Conservation (phyloP, 2,113 vertebrate genomes). For the Gymnobelideus leadbeateri region DNA sequence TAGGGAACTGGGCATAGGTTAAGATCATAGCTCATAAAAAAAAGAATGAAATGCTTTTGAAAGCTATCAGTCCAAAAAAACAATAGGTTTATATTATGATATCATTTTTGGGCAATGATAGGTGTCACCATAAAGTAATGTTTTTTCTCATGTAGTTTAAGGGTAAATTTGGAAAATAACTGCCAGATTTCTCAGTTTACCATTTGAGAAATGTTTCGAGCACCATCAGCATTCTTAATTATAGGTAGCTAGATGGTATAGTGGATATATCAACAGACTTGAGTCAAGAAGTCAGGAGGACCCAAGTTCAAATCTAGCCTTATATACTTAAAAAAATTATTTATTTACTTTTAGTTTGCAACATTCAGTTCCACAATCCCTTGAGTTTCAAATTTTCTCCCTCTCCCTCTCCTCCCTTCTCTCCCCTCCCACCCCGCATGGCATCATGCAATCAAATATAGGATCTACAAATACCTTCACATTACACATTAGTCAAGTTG, state of each 20-base stretch:
- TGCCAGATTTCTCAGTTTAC: not conserved
- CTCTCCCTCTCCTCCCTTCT: too few species aligned
- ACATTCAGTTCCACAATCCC: too few species aligned
- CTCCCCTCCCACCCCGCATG: too few species aligned
- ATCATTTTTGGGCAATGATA: not conserved
- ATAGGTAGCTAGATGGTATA: not conserved
- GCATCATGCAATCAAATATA: too few species aligned
- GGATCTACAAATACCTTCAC: too few species aligned
- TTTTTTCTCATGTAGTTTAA: not conserved
- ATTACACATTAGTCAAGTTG: too few species aligned
- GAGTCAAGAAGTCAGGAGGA: not conserved
- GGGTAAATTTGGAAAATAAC: not conserved
- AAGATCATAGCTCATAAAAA: not conserved
- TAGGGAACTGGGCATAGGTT: not conserved
- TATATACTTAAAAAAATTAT: not conserved
- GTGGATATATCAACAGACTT: not conserved
- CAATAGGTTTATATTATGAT: not conserved
- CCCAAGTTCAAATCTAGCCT: not conserved
- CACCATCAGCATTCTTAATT: not conserved
- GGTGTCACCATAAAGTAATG: not conserved
- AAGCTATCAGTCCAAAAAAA: not conserved
- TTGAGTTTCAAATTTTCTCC: too few species aligned
- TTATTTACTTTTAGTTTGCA: too few species aligned
- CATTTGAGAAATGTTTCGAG: not conserved
- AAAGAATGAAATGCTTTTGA: not conserved